Evolutionary conservation across 2,888 invertebrate species (phyloP).

Genomic region (Ormia ochracea): DNA sequence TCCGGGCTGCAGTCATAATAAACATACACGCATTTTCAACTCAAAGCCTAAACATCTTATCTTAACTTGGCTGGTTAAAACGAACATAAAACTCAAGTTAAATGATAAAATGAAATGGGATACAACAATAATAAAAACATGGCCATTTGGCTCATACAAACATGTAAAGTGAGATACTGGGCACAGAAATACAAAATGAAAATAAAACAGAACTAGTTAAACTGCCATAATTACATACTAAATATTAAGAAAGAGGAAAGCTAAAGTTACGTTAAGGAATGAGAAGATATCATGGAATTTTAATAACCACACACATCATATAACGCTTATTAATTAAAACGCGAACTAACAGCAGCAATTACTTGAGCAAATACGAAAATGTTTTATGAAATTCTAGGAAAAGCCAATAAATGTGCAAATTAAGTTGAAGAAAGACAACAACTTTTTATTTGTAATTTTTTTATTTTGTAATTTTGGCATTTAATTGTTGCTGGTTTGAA

Average conservation of each 20-base stretch:
- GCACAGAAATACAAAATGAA: background rate
- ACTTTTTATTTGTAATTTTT: background rate
- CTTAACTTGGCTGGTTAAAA: conserved; percentile 53
- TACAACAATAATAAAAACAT: conserved; percentile 15
- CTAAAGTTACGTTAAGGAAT: conserved; percentile 14
- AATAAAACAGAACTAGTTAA: conserved; percentile 43
- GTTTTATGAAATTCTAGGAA: conserved; percentile 35
- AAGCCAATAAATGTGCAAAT: conserved; percentile 36
- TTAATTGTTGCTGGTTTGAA: conserved; percentile 34
- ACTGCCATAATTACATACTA: conserved; percentile 43
- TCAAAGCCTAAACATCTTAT: conserved; percentile 62
- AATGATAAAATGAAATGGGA: conserved; percentile 54
- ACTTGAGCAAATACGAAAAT: background rate
- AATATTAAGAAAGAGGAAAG: conserved; percentile 22
- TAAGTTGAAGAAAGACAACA: conserved; percentile 6
- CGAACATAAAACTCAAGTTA: conserved; percentile 48
- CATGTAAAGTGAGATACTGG: conserved; percentile 29
- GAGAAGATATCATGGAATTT: conserved; percentile 53
- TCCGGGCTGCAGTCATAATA: conserved; percentile 27
- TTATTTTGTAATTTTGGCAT: conserved; percentile 32
- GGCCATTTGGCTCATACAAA: conserved; percentile 37
- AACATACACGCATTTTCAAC: conserved; percentile 53
- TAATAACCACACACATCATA: conserved; percentile 60
- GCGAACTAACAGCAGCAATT: background rate
- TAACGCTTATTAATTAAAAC: conserved; percentile 59